Evolutionary conservation across 2,888 invertebrate genomes (phyloP), one percentile per base, ranked within the genome.

Genomic region (Coronaproctus castanopsis): DNA sequence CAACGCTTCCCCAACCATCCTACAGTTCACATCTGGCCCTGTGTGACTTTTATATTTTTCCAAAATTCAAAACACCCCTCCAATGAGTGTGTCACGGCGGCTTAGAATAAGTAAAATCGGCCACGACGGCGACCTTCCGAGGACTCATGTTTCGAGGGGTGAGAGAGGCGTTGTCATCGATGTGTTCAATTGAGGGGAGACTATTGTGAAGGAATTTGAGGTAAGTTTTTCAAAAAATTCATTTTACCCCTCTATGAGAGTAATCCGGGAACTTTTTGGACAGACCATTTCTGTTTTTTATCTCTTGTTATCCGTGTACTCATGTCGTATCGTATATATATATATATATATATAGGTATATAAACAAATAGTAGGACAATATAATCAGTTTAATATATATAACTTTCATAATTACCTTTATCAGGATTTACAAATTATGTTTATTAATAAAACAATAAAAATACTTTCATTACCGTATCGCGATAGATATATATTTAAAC

Each of bases 1-100:
- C 64, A 23, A 59, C 63, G 54, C 52, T 68, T 21, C 62, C 64
- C 10, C 65, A 64, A 52, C 64, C 66, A 21, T 8, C n/a, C 36
- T 36, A 36, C 36, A 36, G 36, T 36, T 36, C 36, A 36, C 8
- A 36, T 36, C 54, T 61, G 14, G 54, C 54, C 24, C 54, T 54
- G 48, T 58, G 57, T 24, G 50, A 61, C 54, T 61, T 61, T 57
- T 61, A 24, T 24, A 36, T 61, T 48, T 61, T 61, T 50, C 61
- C 50, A 53, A n/a, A 54, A 57, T 19, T 60, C 24, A 60, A 57
- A 57, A 51, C 36, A 49, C n/a, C 19, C 52, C 24, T 57, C 23
- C 36, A 60, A 24, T 52, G 57, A 23, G 51, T 23, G 21, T 52
- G 52, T 52, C 57, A 49, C 52, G 52, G 55, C 18, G 23, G 36